Evolutionary conservation across 2,797 vertebrate species (phyloP), one percentile per base, ranked within the genome.

Genomic region (Tokudaia muenninki): DNA sequence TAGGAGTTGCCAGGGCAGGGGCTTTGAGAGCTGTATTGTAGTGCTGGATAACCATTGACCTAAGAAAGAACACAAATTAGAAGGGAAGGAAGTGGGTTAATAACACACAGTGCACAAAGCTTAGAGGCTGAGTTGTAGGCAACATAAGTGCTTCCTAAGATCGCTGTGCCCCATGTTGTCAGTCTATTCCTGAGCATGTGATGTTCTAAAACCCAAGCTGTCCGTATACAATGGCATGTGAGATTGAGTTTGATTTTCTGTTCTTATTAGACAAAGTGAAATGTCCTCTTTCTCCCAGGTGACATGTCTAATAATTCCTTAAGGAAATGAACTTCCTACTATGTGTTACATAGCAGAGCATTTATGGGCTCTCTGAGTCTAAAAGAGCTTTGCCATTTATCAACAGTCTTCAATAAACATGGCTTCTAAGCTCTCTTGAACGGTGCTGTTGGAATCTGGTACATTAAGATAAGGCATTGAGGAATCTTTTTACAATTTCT

Each of bases 371-470:
- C 63, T 7, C 16, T 34, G 55, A 65, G 47, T 37, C 22, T 87
- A 67, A 82, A 93, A 22, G 34, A 34, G 17, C 0, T 1, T 37
- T 24, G 0, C 6, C 1, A 13, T 88, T 74, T 29, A 2, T n/a
- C 52, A 70, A 41, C 19, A 0, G 12, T 19, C 31, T 24, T 10
- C 52, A 1, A 0, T 11, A n/a, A 17, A 1, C 24, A 37, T 0
- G 2, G 6, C 65, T 61, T 1, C 16, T 78, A 77, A 29, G 19
- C 55, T 74, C 50, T 19, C 17, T 6, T 16, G 37, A 61, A 75
- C 41, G 37, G n/a, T 21, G 17, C 1, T 55, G 31, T 13, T 0
- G 0, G 37, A 22, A 14, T 34, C 1, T 0, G 24, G 5, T n/a
- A 29, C 3, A 11, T 59, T 29, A 24, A 72, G 31, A 90, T 59